Evolutionary conservation across 2,113 vertebrate genomes (phyloP).

Genomic region (Monopterus albus): DNA sequence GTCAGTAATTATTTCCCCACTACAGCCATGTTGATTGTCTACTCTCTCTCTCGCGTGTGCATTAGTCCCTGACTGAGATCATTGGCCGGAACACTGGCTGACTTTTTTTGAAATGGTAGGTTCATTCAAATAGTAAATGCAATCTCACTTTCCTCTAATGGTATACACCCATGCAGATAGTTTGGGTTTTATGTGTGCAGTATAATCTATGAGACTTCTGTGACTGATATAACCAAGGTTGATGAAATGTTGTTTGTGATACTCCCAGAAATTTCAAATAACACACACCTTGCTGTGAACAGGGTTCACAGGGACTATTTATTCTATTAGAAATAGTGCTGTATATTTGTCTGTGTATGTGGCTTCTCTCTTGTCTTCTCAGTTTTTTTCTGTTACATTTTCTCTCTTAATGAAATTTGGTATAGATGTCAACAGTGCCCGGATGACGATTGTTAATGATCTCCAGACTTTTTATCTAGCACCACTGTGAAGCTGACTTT

Average conservation of each 20-base stretch:
- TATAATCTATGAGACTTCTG: not conserved
- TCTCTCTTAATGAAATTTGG: not conserved
- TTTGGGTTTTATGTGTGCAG: not conserved
- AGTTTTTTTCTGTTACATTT: not conserved
- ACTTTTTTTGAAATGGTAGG: no score
- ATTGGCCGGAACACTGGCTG: not conserved
- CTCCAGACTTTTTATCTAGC: no score
- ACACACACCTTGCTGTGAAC: not conserved
- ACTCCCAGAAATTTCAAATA: not conserved
- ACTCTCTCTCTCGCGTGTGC: not conserved
- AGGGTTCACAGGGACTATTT: not conserved
- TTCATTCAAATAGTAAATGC: not conserved
- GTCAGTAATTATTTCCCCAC: conserved; percentile 23
- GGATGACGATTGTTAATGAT: no score
- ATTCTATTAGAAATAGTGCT: not conserved
- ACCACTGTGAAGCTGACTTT: no score
- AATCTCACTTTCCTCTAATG: not conserved
- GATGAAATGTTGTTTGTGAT: not conserved
- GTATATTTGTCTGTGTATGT: not conserved
- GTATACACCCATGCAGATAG: not conserved
- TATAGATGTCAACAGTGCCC: no score
- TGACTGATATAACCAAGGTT: not conserved
- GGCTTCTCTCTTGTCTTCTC: no score
- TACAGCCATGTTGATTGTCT: conserved; percentile 12
- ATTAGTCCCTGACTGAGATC: not conserved